These are phyloP conservation scores for Tipula lateralis DNA, from an alignment of 2,888 invertebrate species.

Conservation along the genomic window DNA sequence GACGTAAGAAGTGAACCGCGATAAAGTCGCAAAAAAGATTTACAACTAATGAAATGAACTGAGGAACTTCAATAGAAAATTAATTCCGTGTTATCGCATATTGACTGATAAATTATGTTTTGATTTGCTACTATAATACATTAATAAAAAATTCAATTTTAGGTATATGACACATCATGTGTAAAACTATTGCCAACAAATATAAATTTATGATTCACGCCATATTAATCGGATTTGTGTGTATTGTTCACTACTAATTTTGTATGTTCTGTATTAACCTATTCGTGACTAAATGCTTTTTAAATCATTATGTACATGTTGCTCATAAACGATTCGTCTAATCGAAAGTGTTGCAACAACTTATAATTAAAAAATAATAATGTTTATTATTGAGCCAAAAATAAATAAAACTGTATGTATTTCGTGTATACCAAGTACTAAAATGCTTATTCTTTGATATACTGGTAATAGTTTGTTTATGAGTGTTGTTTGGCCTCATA, in stretches of 20 bases:
- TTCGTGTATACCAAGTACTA: too few relatives aligned
- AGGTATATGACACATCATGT: neutral
- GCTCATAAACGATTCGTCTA: neutral
- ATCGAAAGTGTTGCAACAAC: neutral
- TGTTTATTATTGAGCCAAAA: neutral
- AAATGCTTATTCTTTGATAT: too few relatives aligned
- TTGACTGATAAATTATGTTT: neutral
- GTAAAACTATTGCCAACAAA: neutral
- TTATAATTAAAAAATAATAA: neutral
- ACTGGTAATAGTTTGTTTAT: neutral
- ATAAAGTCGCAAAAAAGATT: too few relatives aligned
- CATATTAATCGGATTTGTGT: neutral
- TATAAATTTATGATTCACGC: neutral
- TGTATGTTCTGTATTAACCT: neutral
- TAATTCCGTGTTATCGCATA: neutral
- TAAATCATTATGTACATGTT: neutral
- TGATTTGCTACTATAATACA: neutral
- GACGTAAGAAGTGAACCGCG: too few relatives aligned
- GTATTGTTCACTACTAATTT: neutral
- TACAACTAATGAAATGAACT: too few relatives aligned
- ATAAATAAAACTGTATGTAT: too few relatives aligned
- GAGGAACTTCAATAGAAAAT: neutral
- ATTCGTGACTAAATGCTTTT: neutral
- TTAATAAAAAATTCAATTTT: neutral
- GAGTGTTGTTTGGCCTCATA: too few relatives aligned